Conservation (phyloP, 2,113 vertebrate species). For the Oryzias celebensis region DNA sequence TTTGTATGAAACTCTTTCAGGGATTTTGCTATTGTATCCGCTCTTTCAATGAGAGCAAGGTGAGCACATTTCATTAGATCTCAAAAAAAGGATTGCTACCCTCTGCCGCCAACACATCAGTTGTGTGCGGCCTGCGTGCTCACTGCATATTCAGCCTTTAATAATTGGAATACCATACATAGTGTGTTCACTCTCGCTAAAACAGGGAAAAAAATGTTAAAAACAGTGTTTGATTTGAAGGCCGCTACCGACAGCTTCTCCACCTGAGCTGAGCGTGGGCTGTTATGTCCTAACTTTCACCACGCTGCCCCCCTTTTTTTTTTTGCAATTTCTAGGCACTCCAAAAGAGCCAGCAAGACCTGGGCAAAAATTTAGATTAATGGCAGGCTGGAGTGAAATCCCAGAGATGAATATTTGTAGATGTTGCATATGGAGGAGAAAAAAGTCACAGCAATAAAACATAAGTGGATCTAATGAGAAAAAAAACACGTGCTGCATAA, state of each 20-base stretch:
- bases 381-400: conserved; percentile 12
- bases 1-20: conserved; percentile 16
- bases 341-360: conserved; percentile 16
- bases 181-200: conserved; percentile 7
- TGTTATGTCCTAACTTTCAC: conserved; percentile 26
- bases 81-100: conserved; percentile 6
- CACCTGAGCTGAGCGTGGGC: conserved; percentile 17
- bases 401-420: background rate
- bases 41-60: conserved; percentile 6
- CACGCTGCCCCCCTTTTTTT: conserved; percentile 17
- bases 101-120: conserved; percentile 4
- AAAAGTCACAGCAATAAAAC: conserved; percentile 15
- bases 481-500: conserved; percentile 26
- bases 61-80: conserved; percentile 1
- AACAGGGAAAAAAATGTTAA: background rate
- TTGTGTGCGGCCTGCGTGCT: conserved; percentile 6
- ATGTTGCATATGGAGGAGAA: conserved; percentile 3
- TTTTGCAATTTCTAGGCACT: conserved; percentile 18
- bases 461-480: conserved; percentile 13
- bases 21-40: conserved; percentile 5
- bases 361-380: conserved; percentile 36
- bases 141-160: conserved; percentile 3
- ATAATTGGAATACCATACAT: conserved; percentile 14
- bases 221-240: conserved; percentile 23
- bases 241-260: conserved; percentile 9